Evolutionary conservation across 2,113 vertebrate species (phyloP).

Genomic region (Saguinus imperator): DNA sequence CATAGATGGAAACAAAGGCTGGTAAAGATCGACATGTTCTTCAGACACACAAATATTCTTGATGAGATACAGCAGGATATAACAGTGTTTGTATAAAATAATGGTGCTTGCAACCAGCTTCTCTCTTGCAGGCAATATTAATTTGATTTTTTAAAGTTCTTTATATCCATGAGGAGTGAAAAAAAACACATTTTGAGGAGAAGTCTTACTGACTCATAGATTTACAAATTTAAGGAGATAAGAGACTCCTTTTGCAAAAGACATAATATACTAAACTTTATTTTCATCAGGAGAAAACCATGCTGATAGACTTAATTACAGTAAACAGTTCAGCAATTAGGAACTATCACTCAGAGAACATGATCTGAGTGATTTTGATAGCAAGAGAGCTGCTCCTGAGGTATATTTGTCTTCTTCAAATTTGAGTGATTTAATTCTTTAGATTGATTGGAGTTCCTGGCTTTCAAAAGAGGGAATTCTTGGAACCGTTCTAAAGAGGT

Average conservation of each 20-base stretch:
- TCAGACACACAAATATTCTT: neutral
- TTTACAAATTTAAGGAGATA: slow-evolving; percentile 11
- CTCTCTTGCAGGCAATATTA: neutral
- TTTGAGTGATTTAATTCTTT: slow-evolving; percentile 23
- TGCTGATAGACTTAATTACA: slow-evolving; percentile 33
- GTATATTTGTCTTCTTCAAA: neutral
- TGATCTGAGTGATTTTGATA: neutral
- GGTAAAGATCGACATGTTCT: neutral
- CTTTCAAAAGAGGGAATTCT: neutral
- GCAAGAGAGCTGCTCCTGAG: neutral
- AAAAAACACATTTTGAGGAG: neutral
- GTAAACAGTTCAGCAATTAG: slow-evolving; percentile 10
- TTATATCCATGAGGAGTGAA: neutral
- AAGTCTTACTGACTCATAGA: neutral
- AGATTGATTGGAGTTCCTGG: neutral
- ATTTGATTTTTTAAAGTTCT: neutral
- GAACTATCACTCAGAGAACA: neutral
- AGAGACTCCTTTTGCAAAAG: neutral
- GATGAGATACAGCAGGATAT: neutral
- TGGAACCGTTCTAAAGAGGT: neutral
- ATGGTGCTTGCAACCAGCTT: neutral
- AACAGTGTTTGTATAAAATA: neutral
- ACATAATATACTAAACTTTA: neutral
- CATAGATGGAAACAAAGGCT: neutral
- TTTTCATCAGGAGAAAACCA: slow-evolving; percentile 43